Base-by-base conservation (phyloP, 2,797 vertebrate genomes). In the Acanthurus leucopareius region DNA sequence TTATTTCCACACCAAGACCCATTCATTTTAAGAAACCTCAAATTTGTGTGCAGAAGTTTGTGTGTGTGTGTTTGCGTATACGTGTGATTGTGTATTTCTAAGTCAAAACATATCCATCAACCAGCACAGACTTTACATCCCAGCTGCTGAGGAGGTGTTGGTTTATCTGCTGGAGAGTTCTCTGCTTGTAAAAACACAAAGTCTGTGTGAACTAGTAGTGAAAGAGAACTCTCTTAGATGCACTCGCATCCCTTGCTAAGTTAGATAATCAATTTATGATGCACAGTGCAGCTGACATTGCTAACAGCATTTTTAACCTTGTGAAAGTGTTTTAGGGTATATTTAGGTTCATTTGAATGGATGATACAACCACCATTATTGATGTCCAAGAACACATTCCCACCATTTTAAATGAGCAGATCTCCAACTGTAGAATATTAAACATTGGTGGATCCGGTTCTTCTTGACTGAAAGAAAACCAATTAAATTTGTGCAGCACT, bases 301-400 rank as follows among this genome's bases (percentile, higher is more conserved):
- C 40, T 32, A 42, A 28, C 16, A 40, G 49, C 48, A 44, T 70
- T 40, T 73, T 71, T 58, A 61, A 81, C 49, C 68, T 69, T 75
- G n/a, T 38, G 20, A 40, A 68, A 32, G 45, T 72, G 20, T 73
- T 74, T 53, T 72, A n/a, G 10, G 42, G 25, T 68, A 69, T 52
- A 77, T 83, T 74, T 57, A 47, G 22, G 48, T 28, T 5, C 45
- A 75, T 79, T 81, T 62, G 59, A 77, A 84, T 78, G 53, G 70
- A 80, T 75, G 71, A 80, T 57, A 68, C 38, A 28, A 57, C 20
- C 53, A n/a, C 64, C 16, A 1, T 17, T 49, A 66, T 78, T 40
- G n/a, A 80, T 69, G 56, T 79, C 59, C 68, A 75, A 51, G 52
- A n/a, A 53, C 51, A 66, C 54, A 68, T 73, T 57, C 61, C 25